A percentile compares a stretch with the other conserved stretches of the same genome.
Evolutionary conservation across 2,888 invertebrate species (phyloP).

Genomic region (Timandra comae): DNA sequence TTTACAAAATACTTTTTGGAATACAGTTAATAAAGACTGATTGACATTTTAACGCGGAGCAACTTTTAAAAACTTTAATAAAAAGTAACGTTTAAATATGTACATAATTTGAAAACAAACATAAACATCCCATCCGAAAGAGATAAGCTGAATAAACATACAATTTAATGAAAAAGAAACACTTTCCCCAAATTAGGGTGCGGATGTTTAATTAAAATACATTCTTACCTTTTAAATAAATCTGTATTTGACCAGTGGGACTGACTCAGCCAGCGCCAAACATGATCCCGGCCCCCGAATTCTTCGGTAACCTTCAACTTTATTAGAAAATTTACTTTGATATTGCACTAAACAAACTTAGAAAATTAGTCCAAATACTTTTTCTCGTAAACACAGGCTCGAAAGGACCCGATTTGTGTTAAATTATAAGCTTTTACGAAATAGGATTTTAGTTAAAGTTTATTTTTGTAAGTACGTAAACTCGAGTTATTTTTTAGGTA

Average conservation of each 20-base stretch:
- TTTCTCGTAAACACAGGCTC: slow-evolving; percentile 9
- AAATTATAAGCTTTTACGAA: too few relatives aligned
- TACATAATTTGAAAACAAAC: background rate
- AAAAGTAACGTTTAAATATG: too few relatives aligned
- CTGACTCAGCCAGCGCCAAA: slow-evolving; percentile 30
- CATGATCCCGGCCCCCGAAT: slow-evolving; percentile 29
- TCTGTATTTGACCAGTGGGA: slow-evolving; percentile 23
- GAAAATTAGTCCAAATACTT: too few relatives aligned
- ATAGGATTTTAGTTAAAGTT: too few relatives aligned
- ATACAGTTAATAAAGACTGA: too few relatives aligned
- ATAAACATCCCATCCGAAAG: background rate
- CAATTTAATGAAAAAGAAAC: too few relatives aligned
- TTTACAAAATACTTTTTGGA: too few relatives aligned
- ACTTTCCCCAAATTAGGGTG: too few relatives aligned
- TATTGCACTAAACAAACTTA: slow-evolving; percentile 15
- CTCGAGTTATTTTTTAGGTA: slow-evolving; percentile 3
- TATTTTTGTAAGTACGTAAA: slow-evolving; percentile 17
- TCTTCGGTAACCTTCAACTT: slow-evolving; percentile 29
- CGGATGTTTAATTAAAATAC: too few relatives aligned
- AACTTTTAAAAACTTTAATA: too few relatives aligned
- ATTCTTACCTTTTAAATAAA: slow-evolving; percentile 27
- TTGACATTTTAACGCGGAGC: too few relatives aligned
- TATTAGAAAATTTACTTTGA: slow-evolving; percentile 27
- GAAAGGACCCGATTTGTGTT: slow-evolving; percentile 8
- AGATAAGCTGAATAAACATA: too few relatives aligned